These are phyloP conservation scores for Ctenodactylus gundi DNA, from an alignment of 2,113 vertebrate species.

Conservation along the genomic window DNA sequence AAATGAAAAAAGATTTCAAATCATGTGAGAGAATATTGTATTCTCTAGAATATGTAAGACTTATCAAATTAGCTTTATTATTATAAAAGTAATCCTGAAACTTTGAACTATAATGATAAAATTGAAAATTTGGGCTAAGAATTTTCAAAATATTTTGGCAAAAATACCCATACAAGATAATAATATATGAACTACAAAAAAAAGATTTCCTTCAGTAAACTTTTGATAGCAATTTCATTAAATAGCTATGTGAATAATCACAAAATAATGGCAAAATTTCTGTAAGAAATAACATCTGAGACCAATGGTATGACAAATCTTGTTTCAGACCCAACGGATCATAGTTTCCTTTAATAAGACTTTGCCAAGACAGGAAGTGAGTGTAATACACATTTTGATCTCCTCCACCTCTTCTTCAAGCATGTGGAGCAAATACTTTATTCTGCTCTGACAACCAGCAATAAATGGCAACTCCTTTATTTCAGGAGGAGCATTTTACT, in stretches of 20 bases:
- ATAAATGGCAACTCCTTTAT: conserved; percentile 24
- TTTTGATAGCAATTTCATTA: not conserved
- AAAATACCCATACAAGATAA: not conserved
- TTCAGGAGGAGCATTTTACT: not conserved
- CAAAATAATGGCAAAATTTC: not conserved
- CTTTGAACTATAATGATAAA: not conserved
- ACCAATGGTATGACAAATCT: conserved; percentile 38
- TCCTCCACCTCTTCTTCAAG: not conserved
- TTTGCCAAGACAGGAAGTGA: conserved; percentile 56
- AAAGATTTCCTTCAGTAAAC: not conserved
- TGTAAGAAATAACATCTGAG: conserved; percentile 32
- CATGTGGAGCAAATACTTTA: not conserved
- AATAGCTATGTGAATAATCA: not conserved
- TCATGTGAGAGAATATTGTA: not conserved
- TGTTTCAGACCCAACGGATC: conserved; percentile 48
- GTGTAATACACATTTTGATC: conserved; percentile 2
- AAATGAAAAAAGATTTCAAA: not conserved
- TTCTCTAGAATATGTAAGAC: not conserved
- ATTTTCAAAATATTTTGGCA: not conserved
- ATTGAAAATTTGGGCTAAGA: not conserved
- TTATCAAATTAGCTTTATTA: not conserved
- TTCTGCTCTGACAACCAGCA: not conserved
- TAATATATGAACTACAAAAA: not conserved
- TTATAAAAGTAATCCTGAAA: not conserved
- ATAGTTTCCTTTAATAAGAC: conserved; percentile 50